phyloP scores from a whole-genome alignment of 1,140 invertebrate genomes.

The Lasioglossum baleicum region DNA sequence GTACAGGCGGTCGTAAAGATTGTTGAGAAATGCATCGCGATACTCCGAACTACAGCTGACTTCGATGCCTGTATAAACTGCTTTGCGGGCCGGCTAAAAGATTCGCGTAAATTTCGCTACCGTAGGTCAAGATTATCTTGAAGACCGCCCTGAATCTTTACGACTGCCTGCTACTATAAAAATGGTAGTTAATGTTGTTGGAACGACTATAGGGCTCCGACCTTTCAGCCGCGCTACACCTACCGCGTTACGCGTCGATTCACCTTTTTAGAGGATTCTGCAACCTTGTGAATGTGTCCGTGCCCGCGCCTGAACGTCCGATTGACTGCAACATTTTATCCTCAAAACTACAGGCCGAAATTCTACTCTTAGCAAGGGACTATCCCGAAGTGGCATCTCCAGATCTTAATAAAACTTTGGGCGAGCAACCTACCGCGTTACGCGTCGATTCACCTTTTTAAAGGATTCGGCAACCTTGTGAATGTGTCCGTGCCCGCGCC shows the following conservation, averaged over 20 bases:
- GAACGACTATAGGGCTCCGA: background rate
- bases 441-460: background rate
- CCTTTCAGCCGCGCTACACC: background rate
- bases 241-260: background rate
- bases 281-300: too few species aligned
- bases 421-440: background rate
- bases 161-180: background rate
- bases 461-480: too few species aligned
- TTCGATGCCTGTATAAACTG: background rate
- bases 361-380: too few species aligned
- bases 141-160: background rate
- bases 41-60: background rate
- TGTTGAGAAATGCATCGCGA: constrained; percentile 14
- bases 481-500: too few species aligned
- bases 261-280: too few species aligned
- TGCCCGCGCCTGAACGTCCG: too few species aligned
- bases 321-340: too few species aligned
- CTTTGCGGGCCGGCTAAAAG: background rate
- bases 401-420: too few species aligned
- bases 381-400: too few species aligned
- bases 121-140: background rate
- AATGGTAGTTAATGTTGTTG: background rate
- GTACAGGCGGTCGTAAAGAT: constrained; percentile 10
- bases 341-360: too few species aligned
- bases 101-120: constrained; percentile 3